phyloP scores from a whole-genome alignment of 2,888 invertebrate species.

The Apeira syringaria region DNA sequence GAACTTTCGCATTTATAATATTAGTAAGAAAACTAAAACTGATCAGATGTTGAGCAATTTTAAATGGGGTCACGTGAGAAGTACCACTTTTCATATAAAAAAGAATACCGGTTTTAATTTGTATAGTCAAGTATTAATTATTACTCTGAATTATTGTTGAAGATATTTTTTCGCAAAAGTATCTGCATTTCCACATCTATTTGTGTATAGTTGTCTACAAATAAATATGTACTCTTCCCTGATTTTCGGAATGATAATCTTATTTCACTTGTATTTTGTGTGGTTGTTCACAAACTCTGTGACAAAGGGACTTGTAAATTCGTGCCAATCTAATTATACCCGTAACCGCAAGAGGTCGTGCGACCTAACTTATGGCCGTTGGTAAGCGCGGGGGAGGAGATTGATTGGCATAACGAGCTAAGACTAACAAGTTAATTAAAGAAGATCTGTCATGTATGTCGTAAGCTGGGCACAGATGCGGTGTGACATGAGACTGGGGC shows the following conservation, averaged over 20 bases:
- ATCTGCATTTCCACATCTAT: constrained; percentile 14
- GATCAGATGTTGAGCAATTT: too few relatives aligned
- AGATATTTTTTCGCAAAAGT: constrained; percentile 16
- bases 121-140: too few relatives aligned
- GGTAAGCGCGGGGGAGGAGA: constrained; percentile 14
- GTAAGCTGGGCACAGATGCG: constrained; percentile 37
- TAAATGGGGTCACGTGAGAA: too few relatives aligned
- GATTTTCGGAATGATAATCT: constrained; percentile 26
- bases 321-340: constrained; percentile 30
- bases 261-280: constrained; percentile 28
- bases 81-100: too few relatives aligned
- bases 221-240: constrained; percentile 25
- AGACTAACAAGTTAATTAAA: constrained; percentile 65
- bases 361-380: constrained; percentile 28
- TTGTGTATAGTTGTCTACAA: constrained; percentile 9
- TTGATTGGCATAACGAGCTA: constrained; percentile 31
- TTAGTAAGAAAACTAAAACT: too few relatives aligned
- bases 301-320: constrained; percentile 35
- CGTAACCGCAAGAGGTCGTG: constrained; percentile 30
- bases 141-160: background rate
- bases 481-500: constrained; percentile 10
- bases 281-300: constrained; percentile 31
- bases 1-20: too few relatives aligned
- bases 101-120: too few relatives aligned
- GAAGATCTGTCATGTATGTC: constrained; percentile 47